phyloP scores from a whole-genome alignment of 1,140 invertebrate genomes.

The Heliconius himera region DNA sequence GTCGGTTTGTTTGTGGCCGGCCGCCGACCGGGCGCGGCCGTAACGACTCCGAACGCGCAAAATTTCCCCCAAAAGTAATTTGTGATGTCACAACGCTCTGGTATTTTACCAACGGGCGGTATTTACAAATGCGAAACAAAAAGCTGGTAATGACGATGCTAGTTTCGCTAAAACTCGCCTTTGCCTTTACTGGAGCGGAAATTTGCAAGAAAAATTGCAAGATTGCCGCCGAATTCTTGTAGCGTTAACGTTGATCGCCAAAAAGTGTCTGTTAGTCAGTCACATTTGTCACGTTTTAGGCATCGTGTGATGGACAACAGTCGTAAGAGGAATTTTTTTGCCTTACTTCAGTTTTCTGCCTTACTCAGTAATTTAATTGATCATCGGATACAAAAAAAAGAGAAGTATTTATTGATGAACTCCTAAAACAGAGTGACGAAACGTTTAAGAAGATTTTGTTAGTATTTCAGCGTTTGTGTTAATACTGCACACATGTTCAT shows the following conservation, averaged over 20 bases:
- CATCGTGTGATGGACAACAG: not conserved
- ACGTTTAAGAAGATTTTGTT: not conserved
- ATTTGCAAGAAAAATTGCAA: conserved; percentile 27
- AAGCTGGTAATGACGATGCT: conserved; percentile 68
- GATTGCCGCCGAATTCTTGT: conserved; percentile 29
- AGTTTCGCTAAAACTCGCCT: conserved; percentile 51
- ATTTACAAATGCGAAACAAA: conserved; percentile 73
- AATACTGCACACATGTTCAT: conserved; percentile 16
- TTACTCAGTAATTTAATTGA: not conserved
- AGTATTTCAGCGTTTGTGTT: not conserved
- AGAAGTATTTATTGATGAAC: not conserved
- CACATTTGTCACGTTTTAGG: not conserved
- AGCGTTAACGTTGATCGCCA: conserved; percentile 20
- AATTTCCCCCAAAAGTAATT: conserved; percentile 71
- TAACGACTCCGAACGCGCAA: conserved; percentile 54
- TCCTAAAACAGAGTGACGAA: not conserved
- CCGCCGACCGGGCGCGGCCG: conserved; percentile 47
- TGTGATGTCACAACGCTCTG: conserved; percentile 63
- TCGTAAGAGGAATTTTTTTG: not conserved
- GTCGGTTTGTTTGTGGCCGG: conserved; percentile 61
- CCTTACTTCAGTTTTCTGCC: not conserved
- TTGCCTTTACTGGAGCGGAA: conserved; percentile 28
- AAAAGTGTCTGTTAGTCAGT: conserved; percentile 7
- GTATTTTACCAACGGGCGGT: conserved; percentile 50
- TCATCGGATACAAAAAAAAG: not conserved